Evolutionary conservation across 2,113 vertebrate species (phyloP).

Genomic region (Phaethornis superciliosus): DNA sequence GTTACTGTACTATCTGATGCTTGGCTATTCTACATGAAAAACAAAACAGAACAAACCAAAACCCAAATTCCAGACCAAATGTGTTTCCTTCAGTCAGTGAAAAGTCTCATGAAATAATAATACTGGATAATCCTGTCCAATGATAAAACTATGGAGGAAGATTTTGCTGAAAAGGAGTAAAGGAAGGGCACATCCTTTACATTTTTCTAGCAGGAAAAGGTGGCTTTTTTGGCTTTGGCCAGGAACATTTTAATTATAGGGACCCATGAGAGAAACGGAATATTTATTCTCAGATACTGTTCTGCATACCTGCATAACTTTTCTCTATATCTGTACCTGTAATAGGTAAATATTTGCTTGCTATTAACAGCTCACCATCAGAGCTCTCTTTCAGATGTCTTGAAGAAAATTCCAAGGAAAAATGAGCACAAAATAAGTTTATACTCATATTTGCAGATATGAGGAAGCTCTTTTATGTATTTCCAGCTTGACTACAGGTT

Average conservation of each 20-base stretch:
- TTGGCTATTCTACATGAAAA: conserved; percentile 24
- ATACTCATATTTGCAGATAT: neutral
- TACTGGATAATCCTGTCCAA: neutral
- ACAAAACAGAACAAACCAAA: neutral
- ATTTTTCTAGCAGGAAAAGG: neutral
- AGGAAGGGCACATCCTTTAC: neutral
- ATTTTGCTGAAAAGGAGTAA: neutral
- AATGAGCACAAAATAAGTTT: neutral
- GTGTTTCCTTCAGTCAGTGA: neutral
- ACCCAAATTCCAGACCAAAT: neutral
- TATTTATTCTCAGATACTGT: neutral
- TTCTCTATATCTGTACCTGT: neutral
- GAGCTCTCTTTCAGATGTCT: neutral
- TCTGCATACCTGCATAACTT: neutral
- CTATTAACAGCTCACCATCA: neutral
- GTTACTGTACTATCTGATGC: neutral
- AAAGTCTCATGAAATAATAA: neutral
- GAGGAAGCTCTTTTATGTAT: neutral
- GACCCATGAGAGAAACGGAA: neutral
- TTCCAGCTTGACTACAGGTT: neutral
- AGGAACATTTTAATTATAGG: neutral
- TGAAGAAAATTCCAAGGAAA: neutral
- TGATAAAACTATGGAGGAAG: neutral
- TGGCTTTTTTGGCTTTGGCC: neutral
- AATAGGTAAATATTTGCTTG: neutral